Evolutionary conservation across 2,888 invertebrate genomes (phyloP).

Genomic region (Oscheius myriophilus): DNA sequence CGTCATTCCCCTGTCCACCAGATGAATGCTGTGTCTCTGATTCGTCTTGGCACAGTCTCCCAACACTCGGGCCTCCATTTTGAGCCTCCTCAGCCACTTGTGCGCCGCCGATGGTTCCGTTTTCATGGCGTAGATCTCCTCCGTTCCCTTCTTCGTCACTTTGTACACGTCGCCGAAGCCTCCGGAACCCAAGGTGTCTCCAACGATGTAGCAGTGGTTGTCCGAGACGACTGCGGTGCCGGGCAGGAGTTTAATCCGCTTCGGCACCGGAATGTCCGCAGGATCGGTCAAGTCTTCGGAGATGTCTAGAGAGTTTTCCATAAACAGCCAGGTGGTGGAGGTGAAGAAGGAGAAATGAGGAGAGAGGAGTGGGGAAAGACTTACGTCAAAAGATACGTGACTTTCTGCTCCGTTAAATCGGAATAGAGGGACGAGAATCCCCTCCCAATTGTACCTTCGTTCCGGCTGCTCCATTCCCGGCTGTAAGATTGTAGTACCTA

Average conservation of each 20-base stretch:
- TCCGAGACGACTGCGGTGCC: too few species aligned
- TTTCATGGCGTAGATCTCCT: constrained; percentile 15
- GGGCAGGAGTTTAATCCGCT: neutral
- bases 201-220: neutral
- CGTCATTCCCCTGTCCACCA: constrained; percentile 9
- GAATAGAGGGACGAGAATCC: too few species aligned
- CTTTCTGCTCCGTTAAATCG: too few species aligned
- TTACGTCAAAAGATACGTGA: too few species aligned
- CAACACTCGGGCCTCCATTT: constrained; percentile 8
- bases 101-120: constrained; percentile 2
- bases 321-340: too few species aligned
- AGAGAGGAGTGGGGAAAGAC: too few species aligned
- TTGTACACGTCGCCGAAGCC: constrained; percentile 22
- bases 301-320: too few species aligned
- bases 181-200: constrained; percentile 7
- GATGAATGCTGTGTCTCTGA: neutral
- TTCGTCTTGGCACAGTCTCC: neutral
- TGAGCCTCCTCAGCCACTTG: constrained; percentile 9
- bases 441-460: too few species aligned
- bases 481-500: too few species aligned
- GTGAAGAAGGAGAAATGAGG: too few species aligned
- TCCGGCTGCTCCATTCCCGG: too few species aligned
- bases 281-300: neutral
- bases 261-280: neutral
- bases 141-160: constrained; percentile 4